A percentile compares a stretch with the other conserved stretches of the same genome.
Evolutionary conservation across 2,797 vertebrate genomes (phyloP).

Genomic region (Cynodonichthys magdalenae): DNA sequence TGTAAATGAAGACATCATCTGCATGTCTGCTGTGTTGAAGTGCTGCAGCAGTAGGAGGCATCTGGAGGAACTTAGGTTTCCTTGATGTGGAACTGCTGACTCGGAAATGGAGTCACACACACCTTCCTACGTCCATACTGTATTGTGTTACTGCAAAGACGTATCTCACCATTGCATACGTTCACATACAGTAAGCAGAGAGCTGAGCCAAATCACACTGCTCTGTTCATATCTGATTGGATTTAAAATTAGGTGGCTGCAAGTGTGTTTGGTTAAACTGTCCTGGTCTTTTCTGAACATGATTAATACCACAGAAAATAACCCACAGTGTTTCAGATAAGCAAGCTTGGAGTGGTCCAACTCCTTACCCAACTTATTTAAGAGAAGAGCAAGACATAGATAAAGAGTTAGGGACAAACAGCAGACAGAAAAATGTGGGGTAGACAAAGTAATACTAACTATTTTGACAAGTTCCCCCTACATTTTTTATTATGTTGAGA

Average conservation of each 20-base stretch:
- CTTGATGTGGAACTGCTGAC: slow-evolving; percentile 60
- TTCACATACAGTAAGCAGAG: slow-evolving; percentile 32
- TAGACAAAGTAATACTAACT: not conserved
- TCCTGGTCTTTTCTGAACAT: slow-evolving; percentile 58
- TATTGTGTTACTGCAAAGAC: slow-evolving; percentile 3
- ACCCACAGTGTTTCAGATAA: slow-evolving; percentile 40
- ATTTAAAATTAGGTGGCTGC: slow-evolving; percentile 65
- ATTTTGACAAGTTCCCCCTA: slow-evolving; percentile 6
- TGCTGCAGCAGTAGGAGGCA: slow-evolving; percentile 20
- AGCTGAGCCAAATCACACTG: slow-evolving; percentile 43
- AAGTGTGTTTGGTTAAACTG: slow-evolving; percentile 44
- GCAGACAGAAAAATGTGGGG: not conserved
- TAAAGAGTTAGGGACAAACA: not conserved
- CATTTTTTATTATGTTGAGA: slow-evolving; percentile 30
- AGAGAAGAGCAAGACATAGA: not conserved
- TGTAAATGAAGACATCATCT: slow-evolving; percentile 46
- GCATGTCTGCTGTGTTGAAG: slow-evolving; percentile 10
- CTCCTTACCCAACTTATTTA: slow-evolving; percentile 20
- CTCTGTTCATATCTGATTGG: slow-evolving; percentile 67
- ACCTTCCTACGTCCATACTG: slow-evolving; percentile 18
- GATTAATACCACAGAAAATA: slow-evolving; percentile 69
- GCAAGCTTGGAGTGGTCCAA: slow-evolving; percentile 41
- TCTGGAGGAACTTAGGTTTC: slow-evolving; percentile 30
- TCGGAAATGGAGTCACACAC: slow-evolving; percentile 37
- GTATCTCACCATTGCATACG: slow-evolving; percentile 20